Base-by-base conservation (phyloP, 2,113 vertebrate species). In the Euleptes europaea region DNA sequence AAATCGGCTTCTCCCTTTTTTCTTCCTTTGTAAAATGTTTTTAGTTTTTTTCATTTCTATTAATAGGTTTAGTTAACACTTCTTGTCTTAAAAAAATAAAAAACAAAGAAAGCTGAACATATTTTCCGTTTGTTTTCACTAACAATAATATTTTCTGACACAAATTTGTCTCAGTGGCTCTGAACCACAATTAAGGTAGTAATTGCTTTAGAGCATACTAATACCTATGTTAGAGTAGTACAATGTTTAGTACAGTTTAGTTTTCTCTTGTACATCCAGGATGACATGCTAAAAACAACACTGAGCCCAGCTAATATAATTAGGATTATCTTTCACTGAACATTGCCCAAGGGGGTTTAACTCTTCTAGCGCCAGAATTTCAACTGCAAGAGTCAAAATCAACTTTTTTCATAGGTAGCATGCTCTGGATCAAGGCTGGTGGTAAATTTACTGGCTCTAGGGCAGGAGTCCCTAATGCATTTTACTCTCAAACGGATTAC, bases 161-260 rank as follows among this genome's bases (percentile, higher is more conserved):
- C 95, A 94, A 94, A 97, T 96, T 94, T 83, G 88, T 90, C 93
- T 96, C 97, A 95, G 94, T 95, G 96, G 92, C 95, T 96, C 84
- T 90, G 94, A 97, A 96, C 93, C 88, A 92, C 89, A 93, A 88
- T 95, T 92, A 96, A 97, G 95, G 96, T 95, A 94, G 92, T 97
- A 97, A 97, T 95, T 95, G 96, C 94, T 96, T 95, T 96, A 96
- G 95, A 96, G 94, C 96, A 95, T 96, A 96, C 95, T 94, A 96
- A 95, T 96, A 96, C 94, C 96, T 95, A 96, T 97, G 96, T 96
- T 96, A 96, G 92, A 95, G 97, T 94, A 96, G 23, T 65, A 97
- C 97, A 95, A 97, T 97, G 97, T 86, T 91, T 92, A 95, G 92
- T 96, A 94, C 91, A 96, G 96, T 95, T 96, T 95, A 95, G 91